Evolutionary conservation across 2,113 vertebrate genomes (phyloP).

Genomic region (Spea multiplicata): DNA sequence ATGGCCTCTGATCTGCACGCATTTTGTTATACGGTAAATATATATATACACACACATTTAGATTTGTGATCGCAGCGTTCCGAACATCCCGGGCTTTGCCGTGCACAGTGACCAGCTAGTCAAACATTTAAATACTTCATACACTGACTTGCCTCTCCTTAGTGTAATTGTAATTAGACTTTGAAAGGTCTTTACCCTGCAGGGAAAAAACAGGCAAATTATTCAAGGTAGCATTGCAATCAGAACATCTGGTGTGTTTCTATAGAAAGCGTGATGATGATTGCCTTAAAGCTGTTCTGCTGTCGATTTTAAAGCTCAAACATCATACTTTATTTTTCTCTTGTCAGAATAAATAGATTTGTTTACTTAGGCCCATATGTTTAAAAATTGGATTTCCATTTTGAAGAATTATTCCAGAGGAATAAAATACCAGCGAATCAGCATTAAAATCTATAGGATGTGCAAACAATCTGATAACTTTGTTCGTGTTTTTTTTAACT

Average conservation of each 20-base stretch:
- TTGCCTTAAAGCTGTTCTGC: slow-evolving; percentile 58
- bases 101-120: slow-evolving; percentile 44
- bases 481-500: neutral
- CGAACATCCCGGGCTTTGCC: no score
- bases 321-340: slow-evolving; percentile 49
- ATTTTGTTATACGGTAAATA: no score
- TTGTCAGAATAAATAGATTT: slow-evolving; percentile 50
- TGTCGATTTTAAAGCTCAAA: slow-evolving; percentile 44
- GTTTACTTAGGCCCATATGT: slow-evolving; percentile 47
- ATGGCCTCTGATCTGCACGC: no score
- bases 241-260: slow-evolving; percentile 66
- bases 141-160: slow-evolving; percentile 51
- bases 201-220: slow-evolving; percentile 51
- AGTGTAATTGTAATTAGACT: slow-evolving; percentile 49
- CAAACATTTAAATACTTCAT: slow-evolving; percentile 51
- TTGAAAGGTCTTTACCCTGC: slow-evolving; percentile 57
- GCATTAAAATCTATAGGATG: neutral
- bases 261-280: slow-evolving; percentile 52
- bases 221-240: slow-evolving; percentile 55
- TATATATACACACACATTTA: no score
- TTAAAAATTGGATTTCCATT: slow-evolving; percentile 42
- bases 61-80: no score
- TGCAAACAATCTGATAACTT: neutral
- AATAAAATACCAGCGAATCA: slow-evolving; percentile 5
- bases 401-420: slow-evolving; percentile 29